These are phyloP conservation scores for Herminia tarsipennalis DNA, from an alignment of 2,888 invertebrate genomes.

Conservation along the genomic window DNA sequence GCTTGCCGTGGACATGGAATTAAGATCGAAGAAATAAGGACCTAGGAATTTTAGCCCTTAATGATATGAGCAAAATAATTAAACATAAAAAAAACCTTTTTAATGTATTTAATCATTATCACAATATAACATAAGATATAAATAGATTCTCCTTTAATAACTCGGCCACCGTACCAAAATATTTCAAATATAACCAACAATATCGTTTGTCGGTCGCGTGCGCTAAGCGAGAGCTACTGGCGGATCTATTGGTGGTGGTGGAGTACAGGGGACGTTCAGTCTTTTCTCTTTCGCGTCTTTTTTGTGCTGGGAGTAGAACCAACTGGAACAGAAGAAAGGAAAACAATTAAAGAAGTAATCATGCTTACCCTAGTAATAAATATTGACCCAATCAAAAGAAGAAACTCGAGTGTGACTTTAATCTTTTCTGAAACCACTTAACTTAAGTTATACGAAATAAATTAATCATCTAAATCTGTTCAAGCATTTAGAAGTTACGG, in stretches of 20 bases:
- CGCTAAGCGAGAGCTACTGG: constrained; percentile 21
- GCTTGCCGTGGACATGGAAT: no score
- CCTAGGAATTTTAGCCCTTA: no score
- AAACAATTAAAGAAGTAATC: no score
- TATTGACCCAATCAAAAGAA: no score
- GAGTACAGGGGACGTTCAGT: constrained; percentile 42
- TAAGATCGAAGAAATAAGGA: no score
- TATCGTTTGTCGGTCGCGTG: not conserved
- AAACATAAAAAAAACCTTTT: not conserved
- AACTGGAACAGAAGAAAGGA: constrained; percentile 68
- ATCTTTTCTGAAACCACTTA: no score
- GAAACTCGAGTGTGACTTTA: no score
- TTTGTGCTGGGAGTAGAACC: constrained; percentile 72
- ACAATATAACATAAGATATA: constrained; percentile 3
- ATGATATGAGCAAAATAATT: not conserved
- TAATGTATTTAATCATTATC: constrained; percentile 6
- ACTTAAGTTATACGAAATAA: no score
- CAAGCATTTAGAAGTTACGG: no score
- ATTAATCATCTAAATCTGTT: no score
- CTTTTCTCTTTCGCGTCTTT: constrained; percentile 61
- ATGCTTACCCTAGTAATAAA: no score
- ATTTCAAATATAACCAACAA: not conserved
- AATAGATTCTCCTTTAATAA: not conserved
- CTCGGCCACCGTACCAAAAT: not conserved
- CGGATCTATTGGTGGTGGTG: constrained; percentile 24